Base-by-base conservation (phyloP, 2,888 invertebrate species). In the Lepidochrysops patricia region DNA sequence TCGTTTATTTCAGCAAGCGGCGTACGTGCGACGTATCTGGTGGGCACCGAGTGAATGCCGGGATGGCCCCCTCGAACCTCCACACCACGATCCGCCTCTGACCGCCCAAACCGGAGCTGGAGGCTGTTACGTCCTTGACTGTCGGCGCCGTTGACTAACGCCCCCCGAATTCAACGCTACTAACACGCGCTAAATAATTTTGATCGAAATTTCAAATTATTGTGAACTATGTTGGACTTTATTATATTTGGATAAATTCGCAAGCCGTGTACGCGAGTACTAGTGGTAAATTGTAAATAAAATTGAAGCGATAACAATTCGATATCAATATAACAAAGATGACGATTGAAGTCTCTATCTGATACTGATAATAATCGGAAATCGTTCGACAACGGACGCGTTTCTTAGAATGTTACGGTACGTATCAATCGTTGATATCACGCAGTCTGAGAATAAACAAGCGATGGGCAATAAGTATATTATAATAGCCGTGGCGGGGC, bases 81-180 rank as follows among this genome's bases (percentile, higher is more conserved):
- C 69, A 66, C 67, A 23, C 65, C 61, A 57, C 66, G 62, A 71
- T 67, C 67, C 68, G 65, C 66, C 64, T 60, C 35, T 64, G 67
- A 66, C 68, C 56, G 50, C 58, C 57, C 58, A 35, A 57, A 61
- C 63, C 50, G 76, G 78, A 82, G 82, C 61, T 48, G 76, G 78
- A 82, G 83, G 81, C 83, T 86, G 84, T 74, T 77, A 67, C 70
- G 82, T 74, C 84, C 83, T 83, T 84, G 79, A 80, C 65, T 64
- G 68, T 67, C 65, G 57, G 62, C 62, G 63, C 34, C 25, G 35
- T 48, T 57, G 37, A 59, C 52, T 43, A 15, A 60, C 54, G 19
- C 54, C 19, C 37, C 15, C 32, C 29, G 19, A 54, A 9, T 52
- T 26, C 13, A 27, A 7, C 7, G 12, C 32, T 52, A 23, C 15